These are phyloP conservation scores for Pseudopodoces humilis DNA, from an alignment of 2,113 vertebrate genomes.

Conservation along the genomic window DNA sequence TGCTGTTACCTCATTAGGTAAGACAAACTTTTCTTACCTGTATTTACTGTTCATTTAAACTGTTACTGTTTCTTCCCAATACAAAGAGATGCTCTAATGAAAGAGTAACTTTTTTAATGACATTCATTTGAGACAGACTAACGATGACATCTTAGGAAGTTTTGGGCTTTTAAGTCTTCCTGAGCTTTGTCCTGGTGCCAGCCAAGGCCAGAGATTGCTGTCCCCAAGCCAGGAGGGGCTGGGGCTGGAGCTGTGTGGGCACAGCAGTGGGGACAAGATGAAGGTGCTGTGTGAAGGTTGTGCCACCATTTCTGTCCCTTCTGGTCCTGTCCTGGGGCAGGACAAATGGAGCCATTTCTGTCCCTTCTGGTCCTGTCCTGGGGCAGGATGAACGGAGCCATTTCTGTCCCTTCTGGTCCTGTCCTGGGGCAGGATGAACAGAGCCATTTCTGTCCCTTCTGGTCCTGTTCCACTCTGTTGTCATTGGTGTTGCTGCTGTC, in stretches of 20 bases:
- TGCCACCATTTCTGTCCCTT: no score
- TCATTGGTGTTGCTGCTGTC: background rate
- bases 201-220: rapidly evolving
- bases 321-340: no score
- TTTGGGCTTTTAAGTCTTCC: background rate
- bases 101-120: background rate
- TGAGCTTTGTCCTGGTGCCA: background rate
- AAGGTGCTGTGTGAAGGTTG: no score
- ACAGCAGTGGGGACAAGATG: background rate
- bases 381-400: no score
- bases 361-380: no score
- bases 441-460: no score
- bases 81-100: background rate
- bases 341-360: no score
- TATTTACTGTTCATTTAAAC: background rate
- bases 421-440: no score
- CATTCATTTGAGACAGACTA: background rate
- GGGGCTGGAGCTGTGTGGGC: background rate
- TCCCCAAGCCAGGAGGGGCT: background rate
- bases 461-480: background rate
- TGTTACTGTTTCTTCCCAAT: background rate
- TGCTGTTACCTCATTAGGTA: constrained; percentile 76
- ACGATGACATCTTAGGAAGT: background rate
- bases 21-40: background rate
- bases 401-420: background rate